phyloP scores from a whole-genome alignment of 2,113 vertebrate species.

The Paramormyrops kingsleyae region DNA sequence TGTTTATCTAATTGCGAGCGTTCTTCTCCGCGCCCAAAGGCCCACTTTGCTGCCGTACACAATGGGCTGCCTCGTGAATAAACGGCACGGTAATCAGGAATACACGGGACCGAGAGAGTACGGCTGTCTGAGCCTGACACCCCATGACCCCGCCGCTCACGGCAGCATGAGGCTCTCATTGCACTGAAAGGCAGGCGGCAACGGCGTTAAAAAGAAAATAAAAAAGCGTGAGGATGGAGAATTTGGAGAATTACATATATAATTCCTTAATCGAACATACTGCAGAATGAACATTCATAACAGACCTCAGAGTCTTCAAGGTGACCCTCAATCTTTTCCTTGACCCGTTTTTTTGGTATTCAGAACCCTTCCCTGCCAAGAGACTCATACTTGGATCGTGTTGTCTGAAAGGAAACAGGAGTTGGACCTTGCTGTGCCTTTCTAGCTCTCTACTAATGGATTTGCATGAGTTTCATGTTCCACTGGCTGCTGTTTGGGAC shows the following conservation, averaged over 20 bases:
- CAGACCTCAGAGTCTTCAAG: background rate
- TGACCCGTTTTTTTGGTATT: background rate
- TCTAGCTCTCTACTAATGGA: background rate
- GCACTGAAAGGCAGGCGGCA: background rate
- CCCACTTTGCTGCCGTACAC: constrained; percentile 24
- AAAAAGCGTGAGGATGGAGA: background rate
- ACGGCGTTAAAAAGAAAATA: background rate
- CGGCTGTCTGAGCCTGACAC: background rate
- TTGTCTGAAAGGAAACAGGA: background rate
- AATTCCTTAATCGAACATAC: background rate
- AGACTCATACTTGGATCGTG: background rate
- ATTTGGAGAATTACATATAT: background rate
- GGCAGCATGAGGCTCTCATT: background rate
- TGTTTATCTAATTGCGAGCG: constrained; percentile 31
- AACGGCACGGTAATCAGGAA: constrained; percentile 17
- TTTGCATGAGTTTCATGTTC: background rate
- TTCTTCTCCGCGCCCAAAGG: constrained; percentile 20
- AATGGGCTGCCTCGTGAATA: constrained; percentile 31
- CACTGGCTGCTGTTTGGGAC: background rate
- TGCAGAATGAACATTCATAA: background rate
- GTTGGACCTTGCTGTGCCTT: background rate
- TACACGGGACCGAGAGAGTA: background rate
- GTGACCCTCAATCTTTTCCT: background rate
- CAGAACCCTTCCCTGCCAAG: background rate
- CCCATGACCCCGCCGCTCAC: background rate